Evolutionary conservation across 2,888 invertebrate species (phyloP).

Genomic region (Aquatica leii): DNA sequence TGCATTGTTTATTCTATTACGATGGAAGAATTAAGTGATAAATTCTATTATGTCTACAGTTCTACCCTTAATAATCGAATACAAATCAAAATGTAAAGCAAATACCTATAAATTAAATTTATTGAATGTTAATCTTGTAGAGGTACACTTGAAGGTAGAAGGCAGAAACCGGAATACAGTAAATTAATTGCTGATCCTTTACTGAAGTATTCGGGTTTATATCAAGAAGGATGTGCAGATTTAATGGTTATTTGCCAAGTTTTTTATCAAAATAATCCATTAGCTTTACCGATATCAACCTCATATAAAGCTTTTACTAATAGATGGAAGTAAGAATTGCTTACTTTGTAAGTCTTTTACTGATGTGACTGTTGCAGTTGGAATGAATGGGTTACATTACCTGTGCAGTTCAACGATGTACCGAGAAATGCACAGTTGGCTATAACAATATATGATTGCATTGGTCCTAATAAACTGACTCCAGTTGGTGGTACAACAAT

Average conservation of each 20-base stretch:
- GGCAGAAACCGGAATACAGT: constrained; percentile 86
- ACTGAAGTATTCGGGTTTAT: constrained; percentile 89
- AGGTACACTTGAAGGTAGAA: constrained; percentile 91
- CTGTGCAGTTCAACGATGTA: constrained; percentile 89
- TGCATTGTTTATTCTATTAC: not conserved
- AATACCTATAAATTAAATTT: constrained; percentile 3
- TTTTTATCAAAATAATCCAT: constrained; percentile 79
- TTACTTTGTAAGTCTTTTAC: constrained; percentile 13
- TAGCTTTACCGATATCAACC: constrained; percentile 87
- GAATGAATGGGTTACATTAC: constrained; percentile 96
- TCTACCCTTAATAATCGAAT: constrained; percentile 87
- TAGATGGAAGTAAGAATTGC: constrained; percentile 83
- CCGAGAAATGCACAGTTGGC: constrained; percentile 87
- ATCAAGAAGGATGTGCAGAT: constrained; percentile 85
- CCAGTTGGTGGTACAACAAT: constrained; percentile 94
- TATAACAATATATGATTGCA: constrained; percentile 91
- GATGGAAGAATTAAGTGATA: constrained; percentile 80
- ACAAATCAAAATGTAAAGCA: constrained; percentile 90
- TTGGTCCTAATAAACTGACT: constrained; percentile 82
- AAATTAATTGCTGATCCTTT: constrained; percentile 87
- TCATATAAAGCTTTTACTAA: constrained; percentile 92
- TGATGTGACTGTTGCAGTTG: constrained; percentile 71
- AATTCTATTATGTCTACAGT: constrained; percentile 89
- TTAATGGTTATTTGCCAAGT: constrained; percentile 89
- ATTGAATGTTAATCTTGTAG: constrained; percentile 61